Evolutionary conservation across 2,113 vertebrate genomes (phyloP).

Genomic region (Bujurquina vittata): DNA sequence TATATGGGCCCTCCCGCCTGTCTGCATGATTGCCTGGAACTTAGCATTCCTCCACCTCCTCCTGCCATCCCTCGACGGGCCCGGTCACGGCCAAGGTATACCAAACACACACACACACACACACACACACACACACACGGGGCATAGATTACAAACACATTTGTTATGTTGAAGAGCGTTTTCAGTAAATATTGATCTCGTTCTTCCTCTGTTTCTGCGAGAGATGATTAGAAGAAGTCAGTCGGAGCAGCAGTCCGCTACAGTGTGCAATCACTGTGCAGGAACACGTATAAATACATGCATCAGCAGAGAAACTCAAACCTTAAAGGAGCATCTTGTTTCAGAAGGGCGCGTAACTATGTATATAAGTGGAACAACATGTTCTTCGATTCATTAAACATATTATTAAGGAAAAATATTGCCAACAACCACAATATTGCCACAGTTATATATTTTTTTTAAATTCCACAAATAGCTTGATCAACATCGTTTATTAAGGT

Average conservation of each 20-base stretch:
- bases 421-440: background rate
- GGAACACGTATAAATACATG: conserved; percentile 34
- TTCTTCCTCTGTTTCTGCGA: conserved; percentile 70
- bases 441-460: background rate
- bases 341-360: background rate
- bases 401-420: background rate
- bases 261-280: conserved; percentile 48
- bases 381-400: conserved; percentile 1
- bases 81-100: conserved; percentile 72
- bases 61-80: conserved; percentile 61
- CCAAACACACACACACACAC: conserved; percentile 45
- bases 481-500: background rate
- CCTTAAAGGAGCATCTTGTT: conserved; percentile 3
- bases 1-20: conserved; percentile 76
- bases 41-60: conserved; percentile 63
- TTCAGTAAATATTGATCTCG: conserved; percentile 81
- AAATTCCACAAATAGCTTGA: background rate
- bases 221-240: conserved; percentile 67
- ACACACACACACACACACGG: conserved; percentile 26
- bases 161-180: conserved; percentile 71
- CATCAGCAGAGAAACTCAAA: conserved; percentile 15
- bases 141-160: conserved; percentile 79
- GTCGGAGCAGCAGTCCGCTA: conserved; percentile 38
- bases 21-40: conserved; percentile 80
- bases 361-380: background rate